A percentile compares a stretch with the other conserved stretches of the same genome.
These are phyloP conservation scores for Trematomus loennbergii DNA, from an alignment of 2,113 vertebrate species.

Conservation along the genomic window DNA sequence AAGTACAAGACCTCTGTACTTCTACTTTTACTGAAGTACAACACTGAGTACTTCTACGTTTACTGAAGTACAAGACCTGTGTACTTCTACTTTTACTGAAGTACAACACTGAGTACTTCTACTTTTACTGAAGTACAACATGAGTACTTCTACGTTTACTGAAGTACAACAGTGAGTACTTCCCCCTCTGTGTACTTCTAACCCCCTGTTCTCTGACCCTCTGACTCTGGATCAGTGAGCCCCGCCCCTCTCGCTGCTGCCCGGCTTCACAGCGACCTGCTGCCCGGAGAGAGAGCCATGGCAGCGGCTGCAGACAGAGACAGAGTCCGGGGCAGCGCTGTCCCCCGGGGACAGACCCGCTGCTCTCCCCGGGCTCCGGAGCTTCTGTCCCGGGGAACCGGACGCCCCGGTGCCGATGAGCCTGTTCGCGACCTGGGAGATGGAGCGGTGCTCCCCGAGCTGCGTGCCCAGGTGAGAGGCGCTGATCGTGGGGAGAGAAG, in stretches of 20 bases:
- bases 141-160: too few relatives aligned
- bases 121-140: too few relatives aligned
- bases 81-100: too few relatives aligned
- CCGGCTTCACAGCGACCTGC: not conserved
- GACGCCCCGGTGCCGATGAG: slow-evolving; percentile 80
- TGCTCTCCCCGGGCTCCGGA: slow-evolving; percentile 24
- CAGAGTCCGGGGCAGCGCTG: slow-evolving; percentile 61
- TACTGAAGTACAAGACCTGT: too few relatives aligned
- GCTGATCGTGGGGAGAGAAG: not conserved
- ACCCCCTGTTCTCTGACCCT: too few relatives aligned
- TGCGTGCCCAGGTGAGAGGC: slow-evolving; percentile 80
- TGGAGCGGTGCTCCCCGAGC: slow-evolving; percentile 82
- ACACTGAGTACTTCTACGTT: too few relatives aligned
- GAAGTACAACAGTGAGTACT: too few relatives aligned
- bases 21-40: too few relatives aligned
- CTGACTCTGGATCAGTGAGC: not conserved
- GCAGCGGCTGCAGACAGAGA: slow-evolving; percentile 75
- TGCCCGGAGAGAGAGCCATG: slow-evolving; percentile 62
- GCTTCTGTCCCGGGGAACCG: slow-evolving; percentile 1
- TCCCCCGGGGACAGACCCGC: slow-evolving; percentile 37
- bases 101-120: too few relatives aligned
- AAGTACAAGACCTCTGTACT: too few relatives aligned
- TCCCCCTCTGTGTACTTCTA: not conserved
- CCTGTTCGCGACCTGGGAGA: slow-evolving; percentile 82
- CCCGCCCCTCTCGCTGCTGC: not conserved